Evolutionary conservation across 2,113 vertebrate species (phyloP), one percentile per base, ranked within the genome.

Genomic region (Passer montanus): DNA sequence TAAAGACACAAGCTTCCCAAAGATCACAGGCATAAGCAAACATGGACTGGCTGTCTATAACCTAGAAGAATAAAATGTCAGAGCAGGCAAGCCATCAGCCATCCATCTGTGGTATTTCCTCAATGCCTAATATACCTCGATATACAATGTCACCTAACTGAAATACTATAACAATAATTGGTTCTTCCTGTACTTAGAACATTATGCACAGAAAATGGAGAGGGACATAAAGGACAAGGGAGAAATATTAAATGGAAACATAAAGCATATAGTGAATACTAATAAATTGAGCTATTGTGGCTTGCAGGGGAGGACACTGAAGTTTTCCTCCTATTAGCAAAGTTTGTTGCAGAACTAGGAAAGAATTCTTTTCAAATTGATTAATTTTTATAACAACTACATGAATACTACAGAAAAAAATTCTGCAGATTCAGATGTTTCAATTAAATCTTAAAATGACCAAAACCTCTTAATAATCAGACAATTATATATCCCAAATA

Each of bases 131-230:
- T 85, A 31, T 7, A 55, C 39, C 78, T 76, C 0, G 0, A 80
- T 80, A 90, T 50, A 85, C 68, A 88, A 52, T 86, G 60, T 90
- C 84, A 94, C 47, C 59, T 47, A 35, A 50, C 30, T 90, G 92
- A 91, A 95, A 94, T 44, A 70, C 60, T 88, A 28, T 90, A 80
- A 67, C 75, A 92, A 77, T 86, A 95, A 96, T 84, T 94, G 78
- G 50, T 59, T 91, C 84, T 92, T 93, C 93, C 94, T 87, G 84
- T 76, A 87, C 67, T 96, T 82, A 90, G 79, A 93, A 69, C 55
- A 87, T 91, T 85, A 63, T 19, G 49, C n/a, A 24, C 19, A 52
- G 84, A 80, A 94, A 83, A 91, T 47, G 15, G 85, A 93, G 63
- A 91, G 27, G 22, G 72, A 66, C 52, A 4, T 24, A 88, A 92